phyloP scores from a whole-genome alignment of 1,140 invertebrate genomes.

The Liolophura sinensis region DNA sequence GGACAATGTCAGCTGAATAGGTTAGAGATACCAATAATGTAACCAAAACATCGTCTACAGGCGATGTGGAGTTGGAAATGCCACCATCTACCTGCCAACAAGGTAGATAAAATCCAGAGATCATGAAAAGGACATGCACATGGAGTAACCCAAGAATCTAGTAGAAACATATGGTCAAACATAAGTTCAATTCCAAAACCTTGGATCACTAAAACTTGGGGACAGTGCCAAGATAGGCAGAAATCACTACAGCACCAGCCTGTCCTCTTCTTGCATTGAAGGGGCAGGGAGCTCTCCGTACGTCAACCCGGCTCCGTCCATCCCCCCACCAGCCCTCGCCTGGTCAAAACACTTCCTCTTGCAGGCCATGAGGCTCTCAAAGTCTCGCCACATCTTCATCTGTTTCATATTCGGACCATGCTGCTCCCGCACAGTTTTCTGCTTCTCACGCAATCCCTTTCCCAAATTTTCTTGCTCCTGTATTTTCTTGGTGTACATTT shows the following conservation, averaged over 20 bases:
- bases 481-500: conserved; percentile 61
- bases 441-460: conserved; percentile 65
- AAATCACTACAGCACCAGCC: conserved; percentile 36
- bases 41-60: too few species aligned
- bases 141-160: too few species aligned
- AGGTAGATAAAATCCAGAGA: too few species aligned
- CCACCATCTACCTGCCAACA: too few species aligned
- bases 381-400: conserved; percentile 70
- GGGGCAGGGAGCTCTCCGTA: conserved; percentile 35
- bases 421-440: conserved; percentile 65
- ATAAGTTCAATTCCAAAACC: too few species aligned
- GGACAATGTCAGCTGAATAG: too few species aligned
- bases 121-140: too few species aligned
- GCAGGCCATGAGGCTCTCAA: conserved; percentile 60
- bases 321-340: conserved; percentile 16
- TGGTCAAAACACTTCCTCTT: conserved; percentile 51
- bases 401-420: conserved; percentile 65
- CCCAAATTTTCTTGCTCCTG: conserved; percentile 65
- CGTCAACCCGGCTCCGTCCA: conserved; percentile 15
- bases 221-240: too few species aligned
- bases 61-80: too few species aligned
- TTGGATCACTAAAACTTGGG: too few species aligned
- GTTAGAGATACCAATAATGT: too few species aligned
- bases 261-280: conserved; percentile 41
- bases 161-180: too few species aligned